Conservation (phyloP, 2,797 vertebrate genomes). For the Pantherophis alleghaniensis region DNA sequence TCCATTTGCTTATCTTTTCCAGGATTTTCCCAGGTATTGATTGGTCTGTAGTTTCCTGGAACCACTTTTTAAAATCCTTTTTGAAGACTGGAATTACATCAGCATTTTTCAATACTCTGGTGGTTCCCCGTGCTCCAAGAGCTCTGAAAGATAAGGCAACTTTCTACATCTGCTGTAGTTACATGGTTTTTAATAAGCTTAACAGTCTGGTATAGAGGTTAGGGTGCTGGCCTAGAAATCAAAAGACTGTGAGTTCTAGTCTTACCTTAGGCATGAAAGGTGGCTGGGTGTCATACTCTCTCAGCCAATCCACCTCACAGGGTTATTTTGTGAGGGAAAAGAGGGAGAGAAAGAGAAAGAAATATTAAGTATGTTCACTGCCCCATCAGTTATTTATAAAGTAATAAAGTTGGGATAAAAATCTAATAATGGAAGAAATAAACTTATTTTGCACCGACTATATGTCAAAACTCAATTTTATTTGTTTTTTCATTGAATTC, state of each 20-base stretch:
- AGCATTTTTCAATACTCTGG: too few species aligned
- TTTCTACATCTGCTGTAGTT: background rate
- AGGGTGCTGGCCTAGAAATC: too few species aligned
- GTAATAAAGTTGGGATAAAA: background rate
- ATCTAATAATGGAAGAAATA: background rate
- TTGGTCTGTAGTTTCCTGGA: too few species aligned
- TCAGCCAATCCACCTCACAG: background rate
- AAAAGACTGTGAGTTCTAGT: too few species aligned
- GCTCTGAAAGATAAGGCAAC: background rate
- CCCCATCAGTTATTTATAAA: background rate
- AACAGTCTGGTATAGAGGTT: background rate
- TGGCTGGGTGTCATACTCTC: background rate
- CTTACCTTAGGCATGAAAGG: background rate
- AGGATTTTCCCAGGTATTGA: too few species aligned
- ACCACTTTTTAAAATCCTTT: too few species aligned
- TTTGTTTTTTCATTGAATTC: background rate
- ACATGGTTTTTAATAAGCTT: background rate
- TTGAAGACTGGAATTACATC: too few species aligned
- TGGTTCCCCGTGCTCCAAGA: too few species aligned
- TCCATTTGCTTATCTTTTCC: too few species aligned
- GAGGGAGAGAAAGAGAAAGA: background rate
- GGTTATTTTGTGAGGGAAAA: background rate
- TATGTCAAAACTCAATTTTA: background rate
- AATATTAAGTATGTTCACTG: background rate
- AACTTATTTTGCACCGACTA: background rate